Evolutionary conservation across 2,888 invertebrate genomes (phyloP).

Genomic region (Philhelius pedissequus): DNA sequence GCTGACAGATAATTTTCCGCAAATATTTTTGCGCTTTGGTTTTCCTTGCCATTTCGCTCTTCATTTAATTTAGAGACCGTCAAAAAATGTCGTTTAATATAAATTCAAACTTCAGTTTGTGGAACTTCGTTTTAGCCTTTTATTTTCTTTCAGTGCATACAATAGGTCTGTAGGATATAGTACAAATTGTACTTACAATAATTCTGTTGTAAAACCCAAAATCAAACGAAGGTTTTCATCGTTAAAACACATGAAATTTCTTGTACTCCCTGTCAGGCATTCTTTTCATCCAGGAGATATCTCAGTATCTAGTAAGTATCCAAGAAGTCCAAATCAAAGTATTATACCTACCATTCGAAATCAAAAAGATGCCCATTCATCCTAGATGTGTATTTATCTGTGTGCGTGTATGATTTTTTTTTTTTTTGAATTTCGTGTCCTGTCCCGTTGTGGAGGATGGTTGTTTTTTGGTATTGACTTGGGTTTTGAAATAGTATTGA

Average conservation of each 20-base stretch:
- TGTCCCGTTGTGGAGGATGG: background rate
- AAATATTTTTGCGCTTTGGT: no score
- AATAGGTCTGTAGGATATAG: background rate
- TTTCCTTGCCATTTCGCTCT: no score
- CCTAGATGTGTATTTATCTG: background rate
- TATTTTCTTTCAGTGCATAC: background rate
- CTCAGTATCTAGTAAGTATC: background rate
- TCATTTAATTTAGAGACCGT: no score
- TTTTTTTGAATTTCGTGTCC: background rate
- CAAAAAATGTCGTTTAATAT: no score
- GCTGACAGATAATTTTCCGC: no score
- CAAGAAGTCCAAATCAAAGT: slow-evolving; percentile 48
- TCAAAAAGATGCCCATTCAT: slow-evolving; percentile 38
- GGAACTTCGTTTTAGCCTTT: background rate
- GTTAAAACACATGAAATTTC: slow-evolving; percentile 34
- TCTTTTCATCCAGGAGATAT: background rate
- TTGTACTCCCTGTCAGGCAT: slow-evolving; percentile 24
- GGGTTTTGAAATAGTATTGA: background rate
- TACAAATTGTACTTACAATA: background rate
- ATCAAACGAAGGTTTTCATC: slow-evolving; percentile 24
- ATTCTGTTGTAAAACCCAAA: slow-evolving; percentile 7
- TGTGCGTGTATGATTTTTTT: no score
- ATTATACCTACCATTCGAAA: slow-evolving; percentile 49
- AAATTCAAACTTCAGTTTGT: no score
- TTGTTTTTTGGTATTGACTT: background rate